Conservation (phyloP, 2,113 vertebrate genomes). For the Excalfactoria chinensis region DNA sequence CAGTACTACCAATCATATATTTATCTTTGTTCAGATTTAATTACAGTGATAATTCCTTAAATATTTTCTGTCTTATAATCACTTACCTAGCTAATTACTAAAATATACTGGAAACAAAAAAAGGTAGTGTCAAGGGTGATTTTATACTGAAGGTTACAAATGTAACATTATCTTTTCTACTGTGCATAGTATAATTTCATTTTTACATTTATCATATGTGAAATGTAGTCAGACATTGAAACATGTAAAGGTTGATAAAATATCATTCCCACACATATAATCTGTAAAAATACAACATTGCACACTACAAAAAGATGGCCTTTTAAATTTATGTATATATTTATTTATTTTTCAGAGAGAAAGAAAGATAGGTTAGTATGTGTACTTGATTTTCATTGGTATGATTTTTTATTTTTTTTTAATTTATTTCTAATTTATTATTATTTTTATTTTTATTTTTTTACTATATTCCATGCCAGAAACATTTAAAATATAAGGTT, state of each 20-base stretch:
- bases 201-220: neutral
- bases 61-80: constrained; percentile 19
- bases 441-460: too few relatives aligned
- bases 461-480: too few relatives aligned
- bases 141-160: neutral
- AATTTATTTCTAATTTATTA: too few relatives aligned
- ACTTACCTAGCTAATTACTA: neutral
- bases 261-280: neutral
- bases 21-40: constrained; percentile 64
- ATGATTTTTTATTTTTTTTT: neutral
- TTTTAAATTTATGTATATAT: neutral
- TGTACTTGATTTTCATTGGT: neutral
- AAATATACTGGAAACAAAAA: neutral
- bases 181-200: neutral
- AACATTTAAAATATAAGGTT: neutral
- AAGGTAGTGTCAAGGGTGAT: neutral
- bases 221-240: neutral
- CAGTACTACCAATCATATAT: constrained; percentile 19
- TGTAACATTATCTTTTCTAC: neutral
- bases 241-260: neutral
- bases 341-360: too few relatives aligned
- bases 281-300: neutral
- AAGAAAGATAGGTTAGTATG: neutral
- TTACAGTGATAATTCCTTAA: constrained; percentile 66
- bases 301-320: neutral